A percentile compares a stretch with the other conserved stretches of the same genome.
Conservation (phyloP, 2,797 vertebrate genomes). For the Lerista edwardsae region DNA sequence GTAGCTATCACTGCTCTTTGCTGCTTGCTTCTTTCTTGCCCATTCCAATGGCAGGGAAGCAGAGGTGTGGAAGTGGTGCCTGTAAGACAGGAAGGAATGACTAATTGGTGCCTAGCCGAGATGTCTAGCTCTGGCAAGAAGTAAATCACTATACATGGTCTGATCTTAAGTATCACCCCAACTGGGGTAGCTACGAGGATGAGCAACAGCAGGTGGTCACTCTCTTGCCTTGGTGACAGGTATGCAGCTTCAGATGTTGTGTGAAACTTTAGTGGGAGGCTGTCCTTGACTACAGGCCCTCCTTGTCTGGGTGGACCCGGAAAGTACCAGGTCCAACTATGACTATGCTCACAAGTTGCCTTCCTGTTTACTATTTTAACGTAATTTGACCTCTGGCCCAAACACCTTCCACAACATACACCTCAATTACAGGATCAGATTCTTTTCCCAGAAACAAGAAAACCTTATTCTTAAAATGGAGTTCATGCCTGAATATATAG, state of each 20-base stretch:
- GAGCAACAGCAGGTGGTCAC: background rate
- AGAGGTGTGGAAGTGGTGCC: background rate
- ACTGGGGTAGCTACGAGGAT: background rate
- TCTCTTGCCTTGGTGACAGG: background rate
- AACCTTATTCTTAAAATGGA: background rate
- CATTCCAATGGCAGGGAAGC: background rate
- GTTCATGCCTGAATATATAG: background rate
- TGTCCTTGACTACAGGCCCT: too few species aligned
- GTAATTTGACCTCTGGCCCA: background rate
- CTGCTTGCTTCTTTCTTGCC: background rate
- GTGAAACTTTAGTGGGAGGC: too few species aligned
- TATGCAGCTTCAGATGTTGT: background rate
- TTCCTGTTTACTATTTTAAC: background rate
- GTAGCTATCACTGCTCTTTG: background rate
- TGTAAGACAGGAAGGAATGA: background rate
- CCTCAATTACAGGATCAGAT: slow-evolving; percentile 32
- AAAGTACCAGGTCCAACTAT: background rate
- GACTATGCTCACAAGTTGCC: background rate
- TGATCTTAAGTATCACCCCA: background rate
- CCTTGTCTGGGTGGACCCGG: background rate
- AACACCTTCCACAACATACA: slow-evolving; percentile 5
- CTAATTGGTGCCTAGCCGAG: background rate
- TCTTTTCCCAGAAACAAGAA: slow-evolving; percentile 13
- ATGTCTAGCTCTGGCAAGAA: background rate
- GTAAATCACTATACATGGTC: background rate